Conservation (phyloP, 2,888 invertebrate species). For the Pterostichus madidus region DNA sequence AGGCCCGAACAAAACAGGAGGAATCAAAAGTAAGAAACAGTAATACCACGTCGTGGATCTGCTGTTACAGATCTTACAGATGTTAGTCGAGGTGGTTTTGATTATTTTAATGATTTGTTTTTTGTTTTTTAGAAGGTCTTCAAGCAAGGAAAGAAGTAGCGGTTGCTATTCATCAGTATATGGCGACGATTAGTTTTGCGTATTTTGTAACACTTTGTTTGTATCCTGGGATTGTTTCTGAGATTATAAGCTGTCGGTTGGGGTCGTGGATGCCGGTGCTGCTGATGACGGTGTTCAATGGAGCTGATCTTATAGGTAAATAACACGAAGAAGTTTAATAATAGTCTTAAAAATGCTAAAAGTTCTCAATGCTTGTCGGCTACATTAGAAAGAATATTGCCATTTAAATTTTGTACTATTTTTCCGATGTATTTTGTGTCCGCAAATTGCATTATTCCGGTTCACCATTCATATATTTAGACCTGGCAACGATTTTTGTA, state of each 20-base stretch:
- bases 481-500: too few species aligned
- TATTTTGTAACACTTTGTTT: constrained; percentile 94
- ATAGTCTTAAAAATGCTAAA: too few species aligned
- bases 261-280: constrained; percentile 95
- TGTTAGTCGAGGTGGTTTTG: neutral
- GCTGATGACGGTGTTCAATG: constrained; percentile 93
- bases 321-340: constrained; percentile 70
- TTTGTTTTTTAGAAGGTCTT: constrained; percentile 79
- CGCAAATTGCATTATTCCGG: too few species aligned
- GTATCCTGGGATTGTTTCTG: constrained; percentile 94
- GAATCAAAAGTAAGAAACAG: constrained; percentile 47
- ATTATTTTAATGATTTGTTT: neutral
- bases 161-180: constrained; percentile 92
- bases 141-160: constrained; percentile 89
- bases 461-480: too few species aligned
- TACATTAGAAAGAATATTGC: too few species aligned
- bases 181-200: constrained; percentile 92
- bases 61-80: neutral
- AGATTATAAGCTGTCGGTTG: constrained; percentile 90
- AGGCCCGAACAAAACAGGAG: constrained; percentile 77
- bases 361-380: too few species aligned
- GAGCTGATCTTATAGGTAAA: constrained; percentile 92
- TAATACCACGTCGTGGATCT: too few species aligned
- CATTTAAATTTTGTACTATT: too few species aligned
- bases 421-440: too few species aligned